phyloP scores from a whole-genome alignment of 2,888 invertebrate species.

The Tridacna crocea region DNA sequence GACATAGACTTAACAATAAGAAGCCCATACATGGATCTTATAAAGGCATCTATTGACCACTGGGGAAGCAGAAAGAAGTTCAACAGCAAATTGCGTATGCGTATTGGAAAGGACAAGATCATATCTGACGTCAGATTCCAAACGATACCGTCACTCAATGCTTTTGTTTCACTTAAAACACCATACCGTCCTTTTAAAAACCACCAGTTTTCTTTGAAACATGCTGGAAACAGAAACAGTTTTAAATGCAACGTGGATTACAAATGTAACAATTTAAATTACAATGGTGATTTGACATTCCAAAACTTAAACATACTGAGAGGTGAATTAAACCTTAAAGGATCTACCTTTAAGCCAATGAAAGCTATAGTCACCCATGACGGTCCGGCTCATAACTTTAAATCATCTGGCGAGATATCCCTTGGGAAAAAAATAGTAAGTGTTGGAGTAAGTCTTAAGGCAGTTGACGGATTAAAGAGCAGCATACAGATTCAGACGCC shows the following conservation, averaged over 20 bases:
- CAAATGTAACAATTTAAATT: constrained; percentile 43
- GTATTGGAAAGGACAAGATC: constrained; percentile 19
- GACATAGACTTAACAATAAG: constrained; percentile 48
- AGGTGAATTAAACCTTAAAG: constrained; percentile 46
- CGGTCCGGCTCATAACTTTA: constrained; percentile 39
- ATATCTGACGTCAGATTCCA: constrained; percentile 36
- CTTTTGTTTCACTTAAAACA: constrained; percentile 33
- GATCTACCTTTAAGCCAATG: constrained; percentile 40
- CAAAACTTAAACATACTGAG: constrained; percentile 38
- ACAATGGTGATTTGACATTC: constrained; percentile 47
- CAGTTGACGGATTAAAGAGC: constrained; percentile 34
- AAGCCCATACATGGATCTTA: constrained; percentile 40
- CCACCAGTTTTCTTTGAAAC: constrained; percentile 51
- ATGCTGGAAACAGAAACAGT: constrained; percentile 38
- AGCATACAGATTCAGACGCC: constrained; percentile 35
- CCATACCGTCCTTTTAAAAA: constrained; percentile 44
- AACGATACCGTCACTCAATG: constrained; percentile 39
- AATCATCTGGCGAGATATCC: constrained; percentile 31
- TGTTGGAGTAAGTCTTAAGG: constrained; percentile 29
- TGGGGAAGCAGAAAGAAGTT: constrained; percentile 43
- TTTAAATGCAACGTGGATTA: constrained; percentile 56
- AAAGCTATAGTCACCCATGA: constrained; percentile 34
- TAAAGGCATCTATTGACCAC: constrained; percentile 50
- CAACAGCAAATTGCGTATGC: constrained; percentile 18
- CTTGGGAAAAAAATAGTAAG: constrained; percentile 36